A percentile compares a stretch with the other conserved stretches of the same genome.
These are phyloP conservation scores for Caranx melampygus DNA, from an alignment of 2,113 vertebrate genomes.

Conservation along the genomic window DNA sequence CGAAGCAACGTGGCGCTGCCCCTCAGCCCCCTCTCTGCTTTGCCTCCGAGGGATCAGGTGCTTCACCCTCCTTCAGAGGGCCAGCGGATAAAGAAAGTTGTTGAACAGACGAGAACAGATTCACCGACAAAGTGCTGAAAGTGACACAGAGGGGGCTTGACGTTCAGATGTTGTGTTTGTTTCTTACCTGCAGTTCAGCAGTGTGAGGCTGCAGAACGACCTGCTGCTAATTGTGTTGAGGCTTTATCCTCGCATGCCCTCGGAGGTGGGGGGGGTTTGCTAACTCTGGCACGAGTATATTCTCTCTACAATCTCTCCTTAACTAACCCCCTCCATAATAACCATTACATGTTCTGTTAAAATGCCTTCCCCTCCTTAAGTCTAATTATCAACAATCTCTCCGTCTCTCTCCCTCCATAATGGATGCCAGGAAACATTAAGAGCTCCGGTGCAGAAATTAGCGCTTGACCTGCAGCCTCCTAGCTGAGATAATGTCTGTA, in stretches of 20 bases:
- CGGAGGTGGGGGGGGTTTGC: background rate
- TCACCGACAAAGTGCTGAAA: background rate
- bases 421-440: slow-evolving; percentile 76
- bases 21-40: background rate
- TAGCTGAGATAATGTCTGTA: slow-evolving; percentile 69
- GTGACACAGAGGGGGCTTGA: background rate
- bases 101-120: background rate
- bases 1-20: background rate
- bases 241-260: slow-evolving; percentile 7
- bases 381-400: slow-evolving; percentile 73
- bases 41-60: background rate
- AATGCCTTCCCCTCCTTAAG: slow-evolving; percentile 61
- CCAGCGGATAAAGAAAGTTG: background rate
- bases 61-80: background rate
- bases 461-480: slow-evolving; percentile 71
- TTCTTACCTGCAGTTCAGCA: slow-evolving; percentile 2
- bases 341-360: slow-evolving; percentile 64
- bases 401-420: slow-evolving; percentile 67
- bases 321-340: slow-evolving; percentile 52
- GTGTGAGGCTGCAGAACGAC: background rate
- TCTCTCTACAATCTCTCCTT: slow-evolving; percentile 37
- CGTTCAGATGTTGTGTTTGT: slow-evolving; percentile 12
- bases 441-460: slow-evolving; percentile 74
- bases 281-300: slow-evolving; percentile 18
- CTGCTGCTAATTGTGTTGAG: slow-evolving; percentile 54